Evolutionary conservation across 2,797 vertebrate genomes (phyloP).

Genomic region (Toxotes lorentzi): DNA sequence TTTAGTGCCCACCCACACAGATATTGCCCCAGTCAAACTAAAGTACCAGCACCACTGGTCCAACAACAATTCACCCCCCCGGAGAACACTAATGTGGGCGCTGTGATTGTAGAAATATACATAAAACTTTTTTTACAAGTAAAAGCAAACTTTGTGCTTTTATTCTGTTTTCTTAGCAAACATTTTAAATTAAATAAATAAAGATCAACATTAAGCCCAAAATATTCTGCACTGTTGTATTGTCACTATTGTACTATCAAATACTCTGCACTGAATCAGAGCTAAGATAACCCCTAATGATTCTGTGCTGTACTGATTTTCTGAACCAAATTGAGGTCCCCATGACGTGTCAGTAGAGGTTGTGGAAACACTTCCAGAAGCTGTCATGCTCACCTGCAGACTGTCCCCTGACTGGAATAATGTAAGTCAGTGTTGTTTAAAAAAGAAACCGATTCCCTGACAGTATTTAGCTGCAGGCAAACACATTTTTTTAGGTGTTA

Average conservation of each 20-base stretch:
- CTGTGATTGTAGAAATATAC: not conserved
- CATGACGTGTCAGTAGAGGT: constrained; percentile 2
- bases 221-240: not conserved
- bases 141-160: not conserved
- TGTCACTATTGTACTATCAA: not conserved
- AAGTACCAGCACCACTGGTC: not conserved
- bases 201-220: not conserved
- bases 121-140: not conserved
- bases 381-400: constrained; percentile 69
- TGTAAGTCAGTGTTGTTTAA: constrained; percentile 77
- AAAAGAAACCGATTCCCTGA: constrained; percentile 76
- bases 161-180: not conserved
- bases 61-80: not conserved
- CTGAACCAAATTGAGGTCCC: constrained; percentile 1
- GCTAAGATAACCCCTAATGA: not conserved
- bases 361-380: constrained; percentile 52
- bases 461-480: constrained; percentile 79
- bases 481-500: constrained; percentile 71
- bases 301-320: constrained; percentile 12
- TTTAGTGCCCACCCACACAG: not conserved
- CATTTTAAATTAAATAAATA: not conserved
- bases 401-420: constrained; percentile 73
- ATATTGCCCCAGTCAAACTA: not conserved
- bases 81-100: not conserved
- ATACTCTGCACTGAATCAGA: not conserved